Conservation (phyloP, 2,113 vertebrate genomes). For the Urocitellus parryii region DNA sequence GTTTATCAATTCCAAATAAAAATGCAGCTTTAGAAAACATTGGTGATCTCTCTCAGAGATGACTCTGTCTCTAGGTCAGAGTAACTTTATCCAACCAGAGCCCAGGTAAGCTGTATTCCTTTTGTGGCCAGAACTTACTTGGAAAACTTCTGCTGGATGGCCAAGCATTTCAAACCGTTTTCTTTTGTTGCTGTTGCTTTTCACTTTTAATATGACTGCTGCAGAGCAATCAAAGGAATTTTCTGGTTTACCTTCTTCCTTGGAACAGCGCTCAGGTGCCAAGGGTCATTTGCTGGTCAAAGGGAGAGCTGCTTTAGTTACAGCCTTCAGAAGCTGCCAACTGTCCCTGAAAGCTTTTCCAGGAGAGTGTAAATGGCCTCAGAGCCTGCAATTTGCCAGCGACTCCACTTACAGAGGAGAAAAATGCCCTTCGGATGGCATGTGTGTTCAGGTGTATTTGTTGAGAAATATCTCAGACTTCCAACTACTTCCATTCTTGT, state of each 20-base stretch:
- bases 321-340: constrained; percentile 6
- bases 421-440: constrained; percentile 15
- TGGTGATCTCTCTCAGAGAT: neutral
- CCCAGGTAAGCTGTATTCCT: neutral
- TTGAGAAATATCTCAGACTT: constrained; percentile 35
- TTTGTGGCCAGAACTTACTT: neutral
- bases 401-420: constrained; percentile 51
- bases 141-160: neutral
- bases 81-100: neutral
- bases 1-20: neutral
- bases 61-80: neutral
- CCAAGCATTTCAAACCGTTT: neutral
- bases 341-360: constrained; percentile 59
- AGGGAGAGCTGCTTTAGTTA: constrained; percentile 62
- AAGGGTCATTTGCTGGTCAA: constrained; percentile 57
- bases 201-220: neutral
- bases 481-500: neutral
- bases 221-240: neutral
- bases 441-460: neutral
- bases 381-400: constrained; percentile 58
- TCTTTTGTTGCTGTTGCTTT: neutral
- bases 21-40: neutral
- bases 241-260: constrained; percentile 41
- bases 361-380: constrained; percentile 1
- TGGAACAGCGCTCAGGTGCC: neutral